Percentiles rank a stretch among this genome's conserved stretches.
These are phyloP conservation scores for Ophion ventricosus DNA, from an alignment of 2,888 invertebrate genomes.

Conservation along the genomic window DNA sequence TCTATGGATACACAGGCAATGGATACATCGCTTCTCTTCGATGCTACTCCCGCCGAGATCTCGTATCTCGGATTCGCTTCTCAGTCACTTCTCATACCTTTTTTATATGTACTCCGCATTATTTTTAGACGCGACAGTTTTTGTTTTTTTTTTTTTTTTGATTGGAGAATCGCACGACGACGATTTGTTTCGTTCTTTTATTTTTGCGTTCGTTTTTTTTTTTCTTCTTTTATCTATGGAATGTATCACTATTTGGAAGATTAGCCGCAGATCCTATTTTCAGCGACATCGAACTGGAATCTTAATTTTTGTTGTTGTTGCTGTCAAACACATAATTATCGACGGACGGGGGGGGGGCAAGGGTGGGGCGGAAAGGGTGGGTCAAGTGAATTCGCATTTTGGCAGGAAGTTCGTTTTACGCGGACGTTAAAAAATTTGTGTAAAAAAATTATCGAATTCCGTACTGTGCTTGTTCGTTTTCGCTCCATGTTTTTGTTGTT, in stretches of 20 bases:
- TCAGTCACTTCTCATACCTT: conserved; percentile 40
- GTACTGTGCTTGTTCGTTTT: conserved; percentile 19
- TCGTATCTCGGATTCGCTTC: conserved; percentile 39
- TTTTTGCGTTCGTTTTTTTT: conserved; percentile 53
- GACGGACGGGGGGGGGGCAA: conserved; percentile 70
- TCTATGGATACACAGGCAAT: conserved; percentile 55
- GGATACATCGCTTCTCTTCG: conserved; percentile 62
- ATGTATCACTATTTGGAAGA: conserved; percentile 81
- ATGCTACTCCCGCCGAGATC: conserved; percentile 30
- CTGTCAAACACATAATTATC: conserved; percentile 23
- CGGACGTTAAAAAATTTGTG: conserved; percentile 7
- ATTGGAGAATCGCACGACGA: conserved; percentile 58
- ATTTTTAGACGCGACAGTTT: background rate
- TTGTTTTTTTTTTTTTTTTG: conserved; percentile 57
- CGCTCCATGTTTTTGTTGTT: background rate
- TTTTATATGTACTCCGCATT: conserved; percentile 47
- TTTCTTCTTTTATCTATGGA: conserved; percentile 77
- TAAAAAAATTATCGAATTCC: conserved; percentile 30
- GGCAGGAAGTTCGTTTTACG: conserved; percentile 3
- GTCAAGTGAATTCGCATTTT: conserved; percentile 36
- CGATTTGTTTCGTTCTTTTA: conserved; percentile 61
- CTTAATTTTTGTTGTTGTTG: conserved; percentile 4
- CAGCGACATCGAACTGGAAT: conserved; percentile 66
- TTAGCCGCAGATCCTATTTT: conserved; percentile 72
- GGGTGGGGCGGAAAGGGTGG: too few species aligned